Conservation (phyloP, 2,113 vertebrate genomes). For the Empidonax traillii region DNA sequence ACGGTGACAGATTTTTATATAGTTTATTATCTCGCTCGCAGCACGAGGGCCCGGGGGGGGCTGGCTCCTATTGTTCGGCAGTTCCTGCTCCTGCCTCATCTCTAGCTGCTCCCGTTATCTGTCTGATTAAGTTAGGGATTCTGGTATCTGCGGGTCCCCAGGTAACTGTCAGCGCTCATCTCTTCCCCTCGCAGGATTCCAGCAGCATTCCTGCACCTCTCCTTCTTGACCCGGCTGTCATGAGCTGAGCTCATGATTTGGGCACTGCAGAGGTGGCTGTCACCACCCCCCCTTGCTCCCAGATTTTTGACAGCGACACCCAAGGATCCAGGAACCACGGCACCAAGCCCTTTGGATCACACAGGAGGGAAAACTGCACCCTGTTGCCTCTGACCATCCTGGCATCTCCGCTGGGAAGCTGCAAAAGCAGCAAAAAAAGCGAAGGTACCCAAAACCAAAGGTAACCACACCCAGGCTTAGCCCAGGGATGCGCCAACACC, state of each 20-base stretch:
- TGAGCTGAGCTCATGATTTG: background rate
- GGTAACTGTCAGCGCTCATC: conserved; percentile 43
- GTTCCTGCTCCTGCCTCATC: conserved; percentile 58
- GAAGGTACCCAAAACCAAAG: background rate
- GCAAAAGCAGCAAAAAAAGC: background rate
- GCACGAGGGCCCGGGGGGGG: conserved; percentile 53
- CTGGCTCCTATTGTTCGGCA: conserved; percentile 52
- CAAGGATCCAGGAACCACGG: fast-evolving
- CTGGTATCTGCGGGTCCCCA: conserved; percentile 64
- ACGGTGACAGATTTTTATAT: conserved; percentile 76
- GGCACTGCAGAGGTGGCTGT: background rate
- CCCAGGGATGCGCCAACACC: background rate
- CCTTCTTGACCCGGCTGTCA: conserved; percentile 59
- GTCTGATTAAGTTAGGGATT: conserved; percentile 78
- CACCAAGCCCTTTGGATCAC: background rate
- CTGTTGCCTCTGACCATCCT: background rate
- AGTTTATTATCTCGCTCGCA: conserved; percentile 75
- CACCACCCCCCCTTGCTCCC: background rate
- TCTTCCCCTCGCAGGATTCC: conserved; percentile 19
- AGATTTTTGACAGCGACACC: background rate
- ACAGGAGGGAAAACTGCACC: background rate
- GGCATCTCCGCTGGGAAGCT: fast-evolving
- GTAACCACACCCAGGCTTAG: background rate
- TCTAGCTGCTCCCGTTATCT: conserved; percentile 62
- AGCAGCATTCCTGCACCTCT: conserved; percentile 35